Conservation (phyloP, 2,797 vertebrate genomes). For the Pipistrellus pipistrellus region DNA sequence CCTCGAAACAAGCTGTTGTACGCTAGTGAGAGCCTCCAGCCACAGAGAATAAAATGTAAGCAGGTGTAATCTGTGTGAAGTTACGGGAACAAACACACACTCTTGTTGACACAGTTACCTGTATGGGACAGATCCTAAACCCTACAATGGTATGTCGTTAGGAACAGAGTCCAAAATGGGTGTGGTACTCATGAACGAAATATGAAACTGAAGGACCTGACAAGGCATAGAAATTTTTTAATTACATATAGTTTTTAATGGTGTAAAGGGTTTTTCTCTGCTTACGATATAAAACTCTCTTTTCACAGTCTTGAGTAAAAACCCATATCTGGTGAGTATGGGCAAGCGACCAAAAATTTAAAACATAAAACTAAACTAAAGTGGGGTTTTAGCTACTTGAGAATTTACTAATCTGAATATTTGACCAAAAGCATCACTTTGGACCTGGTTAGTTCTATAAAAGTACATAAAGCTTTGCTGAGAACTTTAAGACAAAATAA, state of each 20-base stretch:
- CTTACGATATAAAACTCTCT: neutral
- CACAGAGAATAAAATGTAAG: conserved; percentile 60
- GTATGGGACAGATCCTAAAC: neutral
- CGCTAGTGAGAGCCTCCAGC: neutral
- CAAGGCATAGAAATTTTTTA: neutral
- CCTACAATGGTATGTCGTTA: neutral
- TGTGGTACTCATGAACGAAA: neutral
- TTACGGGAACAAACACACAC: neutral
- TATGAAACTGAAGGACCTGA: neutral
- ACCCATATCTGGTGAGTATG: neutral
- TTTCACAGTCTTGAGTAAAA: neutral
- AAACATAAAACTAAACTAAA: conserved; percentile 8
- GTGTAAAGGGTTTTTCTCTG: neutral
- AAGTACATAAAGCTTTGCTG: neutral
- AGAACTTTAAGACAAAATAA: conserved; percentile 71
- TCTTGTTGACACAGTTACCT: neutral
- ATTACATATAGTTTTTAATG: neutral
- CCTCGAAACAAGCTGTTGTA: conserved; percentile 48
- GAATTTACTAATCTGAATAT: conserved; percentile 35
- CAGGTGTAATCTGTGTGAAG: conserved; percentile 48
- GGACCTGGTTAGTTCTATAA: neutral
- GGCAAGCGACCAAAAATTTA: neutral
- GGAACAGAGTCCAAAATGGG: neutral
- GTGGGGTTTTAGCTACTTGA: neutral
- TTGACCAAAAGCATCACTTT: conserved; percentile 45